Evolutionary conservation across 2,113 vertebrate genomes (phyloP).

Genomic region (Triplophysa siluroides): DNA sequence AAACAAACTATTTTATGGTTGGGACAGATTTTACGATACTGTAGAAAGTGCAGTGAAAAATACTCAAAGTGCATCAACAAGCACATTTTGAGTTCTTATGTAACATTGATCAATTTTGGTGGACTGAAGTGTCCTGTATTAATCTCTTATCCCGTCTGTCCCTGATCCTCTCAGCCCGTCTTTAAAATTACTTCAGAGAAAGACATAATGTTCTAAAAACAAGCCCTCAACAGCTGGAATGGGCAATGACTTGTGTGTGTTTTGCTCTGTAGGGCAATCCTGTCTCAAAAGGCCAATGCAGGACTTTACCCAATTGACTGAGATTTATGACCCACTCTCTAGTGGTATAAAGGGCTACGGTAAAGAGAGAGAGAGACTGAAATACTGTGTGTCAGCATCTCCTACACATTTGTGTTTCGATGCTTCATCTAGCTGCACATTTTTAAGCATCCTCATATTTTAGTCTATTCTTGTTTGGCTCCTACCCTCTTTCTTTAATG

Average conservation of each 20-base stretch:
- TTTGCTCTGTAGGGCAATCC: conserved; percentile 16
- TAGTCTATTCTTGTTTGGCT: conserved; percentile 8
- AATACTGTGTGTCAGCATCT: conserved; percentile 17
- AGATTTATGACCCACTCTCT: conserved; percentile 27
- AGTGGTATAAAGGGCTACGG: conserved; percentile 1
- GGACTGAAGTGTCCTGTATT: conserved; percentile 52
- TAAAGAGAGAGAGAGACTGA: background rate
- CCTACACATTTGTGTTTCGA: conserved; percentile 22
- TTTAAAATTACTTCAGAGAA: conserved; percentile 45
- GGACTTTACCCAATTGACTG: conserved; percentile 9
- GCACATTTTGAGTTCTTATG: conserved; percentile 40
- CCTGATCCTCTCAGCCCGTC: conserved; percentile 7
- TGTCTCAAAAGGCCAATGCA: background rate
- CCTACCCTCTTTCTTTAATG: background rate
- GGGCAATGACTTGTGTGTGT: conserved; percentile 37
- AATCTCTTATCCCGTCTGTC: conserved; percentile 49
- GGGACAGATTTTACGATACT: conserved; percentile 7
- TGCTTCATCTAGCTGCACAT: conserved; percentile 21
- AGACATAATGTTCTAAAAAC: conserved; percentile 54
- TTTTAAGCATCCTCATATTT: conserved; percentile 29
- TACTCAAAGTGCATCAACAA: background rate
- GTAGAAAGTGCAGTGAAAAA: background rate
- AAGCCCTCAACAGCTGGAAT: conserved; percentile 14
- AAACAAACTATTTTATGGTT: background rate
- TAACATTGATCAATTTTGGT: conserved; percentile 56